phyloP scores from a whole-genome alignment of 1,140 invertebrate species.

The Papilio glaucus region DNA sequence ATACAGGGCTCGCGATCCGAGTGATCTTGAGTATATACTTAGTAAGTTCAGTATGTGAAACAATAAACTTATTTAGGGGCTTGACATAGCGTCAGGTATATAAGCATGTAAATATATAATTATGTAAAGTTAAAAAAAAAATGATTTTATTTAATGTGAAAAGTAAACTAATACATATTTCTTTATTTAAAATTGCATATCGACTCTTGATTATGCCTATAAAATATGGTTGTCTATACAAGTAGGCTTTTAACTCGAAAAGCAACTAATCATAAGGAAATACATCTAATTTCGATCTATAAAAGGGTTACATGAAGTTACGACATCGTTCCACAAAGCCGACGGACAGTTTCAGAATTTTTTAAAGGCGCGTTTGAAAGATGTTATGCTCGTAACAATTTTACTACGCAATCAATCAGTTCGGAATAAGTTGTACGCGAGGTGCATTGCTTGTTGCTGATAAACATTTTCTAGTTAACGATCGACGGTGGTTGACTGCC shows the following conservation, averaged over 20 bases:
- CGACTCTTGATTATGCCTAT: not conserved
- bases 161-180: not conserved
- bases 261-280: conserved; percentile 21
- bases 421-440: conserved; percentile 35
- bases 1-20: too few relatives aligned
- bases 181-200: not conserved
- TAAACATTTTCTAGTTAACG: conserved; percentile 35
- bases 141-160: not conserved
- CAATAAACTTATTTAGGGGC: too few relatives aligned
- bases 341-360: conserved; percentile 32
- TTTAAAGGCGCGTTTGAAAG: conserved; percentile 33
- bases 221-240: not conserved
- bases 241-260: conserved; percentile 4
- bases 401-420: conserved; percentile 41
- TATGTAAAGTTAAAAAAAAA: too few relatives aligned
- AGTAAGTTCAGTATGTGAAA: too few relatives aligned
- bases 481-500: conserved; percentile 25
- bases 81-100: too few relatives aligned
- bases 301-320: conserved; percentile 12
- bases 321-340: conserved; percentile 18
- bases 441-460: conserved; percentile 26
- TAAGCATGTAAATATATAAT: too few relatives aligned
- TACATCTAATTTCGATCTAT: conserved; percentile 7
- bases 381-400: conserved; percentile 40
- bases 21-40: too few relatives aligned